phyloP scores from a whole-genome alignment of 2,113 vertebrate genomes.

The Cyprinodon variegatus region DNA sequence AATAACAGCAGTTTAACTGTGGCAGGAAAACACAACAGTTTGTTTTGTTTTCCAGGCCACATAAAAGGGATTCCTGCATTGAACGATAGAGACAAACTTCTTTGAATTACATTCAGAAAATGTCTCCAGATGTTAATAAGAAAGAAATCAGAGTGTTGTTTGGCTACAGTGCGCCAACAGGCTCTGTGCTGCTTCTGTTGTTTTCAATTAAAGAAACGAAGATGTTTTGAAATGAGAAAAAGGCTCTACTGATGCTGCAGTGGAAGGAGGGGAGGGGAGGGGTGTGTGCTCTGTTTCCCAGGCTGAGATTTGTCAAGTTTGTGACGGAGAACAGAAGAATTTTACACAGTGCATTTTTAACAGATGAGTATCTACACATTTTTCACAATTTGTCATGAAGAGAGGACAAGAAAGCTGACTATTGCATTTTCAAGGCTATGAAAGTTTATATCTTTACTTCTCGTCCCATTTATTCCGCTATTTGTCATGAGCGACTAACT shows the following conservation, averaged over 20 bases:
- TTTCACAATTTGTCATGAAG: background rate
- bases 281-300: background rate
- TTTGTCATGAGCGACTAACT: background rate
- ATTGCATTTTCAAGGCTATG: background rate
- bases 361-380: background rate
- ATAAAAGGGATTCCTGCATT: constrained; percentile 55
- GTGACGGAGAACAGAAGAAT: background rate
- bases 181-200: too few relatives aligned
- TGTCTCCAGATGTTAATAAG: background rate
- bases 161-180: background rate
- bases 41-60: constrained; percentile 48
- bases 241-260: background rate
- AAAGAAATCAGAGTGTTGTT: background rate
- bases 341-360: background rate
- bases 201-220: background rate
- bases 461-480: background rate
- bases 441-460: background rate
- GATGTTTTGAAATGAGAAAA: background rate
- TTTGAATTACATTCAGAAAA: constrained; percentile 18
- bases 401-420: background rate
- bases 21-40: constrained; percentile 51
- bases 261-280: too few relatives aligned
- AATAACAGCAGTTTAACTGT: constrained; percentile 50
- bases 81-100: constrained; percentile 54
- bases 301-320: background rate